phyloP scores from a whole-genome alignment of 2,888 invertebrate species.

The Meliscaeva auricollis region DNA sequence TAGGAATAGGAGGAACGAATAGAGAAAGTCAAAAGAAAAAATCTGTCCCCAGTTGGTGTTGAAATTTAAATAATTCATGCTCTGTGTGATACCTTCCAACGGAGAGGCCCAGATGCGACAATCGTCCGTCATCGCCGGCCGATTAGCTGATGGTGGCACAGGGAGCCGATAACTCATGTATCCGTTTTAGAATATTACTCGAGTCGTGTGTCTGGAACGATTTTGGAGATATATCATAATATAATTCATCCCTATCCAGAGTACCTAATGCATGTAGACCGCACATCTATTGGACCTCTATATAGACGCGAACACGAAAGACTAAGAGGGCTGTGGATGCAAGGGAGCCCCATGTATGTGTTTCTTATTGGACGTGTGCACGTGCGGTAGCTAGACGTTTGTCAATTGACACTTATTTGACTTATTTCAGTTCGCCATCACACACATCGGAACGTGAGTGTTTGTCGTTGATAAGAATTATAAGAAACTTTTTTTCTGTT shows the following conservation, averaged over 20 bases:
- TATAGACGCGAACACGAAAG: not conserved
- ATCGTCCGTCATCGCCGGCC: not conserved
- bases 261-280: too few species aligned
- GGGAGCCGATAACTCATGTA: not conserved
- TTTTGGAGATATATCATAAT: constrained; percentile 13
- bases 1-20: not conserved
- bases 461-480: constrained; percentile 61
- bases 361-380: constrained; percentile 22
- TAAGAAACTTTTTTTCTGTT: not conserved
- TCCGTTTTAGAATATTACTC: constrained; percentile 12
- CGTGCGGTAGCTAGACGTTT: constrained; percentile 56
- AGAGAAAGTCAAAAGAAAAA: constrained; percentile 16
- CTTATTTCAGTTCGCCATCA: constrained; percentile 29
- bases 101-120: not conserved
- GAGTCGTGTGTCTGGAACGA: constrained; percentile 18
- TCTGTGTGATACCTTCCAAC: constrained; percentile 35
- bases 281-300: not conserved
- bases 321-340: not conserved
- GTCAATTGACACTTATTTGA: constrained; percentile 74
- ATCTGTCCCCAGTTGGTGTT: constrained; percentile 52
- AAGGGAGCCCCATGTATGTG: not conserved
- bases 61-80: constrained; percentile 69
- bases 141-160: constrained; percentile 15
- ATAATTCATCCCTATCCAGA: constrained; percentile 18
- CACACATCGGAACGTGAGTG: constrained; percentile 50